Percentiles rank a stretch among this genome's conserved stretches.
Conservation (phyloP, 2,113 vertebrate genomes). For the Melanocharis versteri region DNA sequence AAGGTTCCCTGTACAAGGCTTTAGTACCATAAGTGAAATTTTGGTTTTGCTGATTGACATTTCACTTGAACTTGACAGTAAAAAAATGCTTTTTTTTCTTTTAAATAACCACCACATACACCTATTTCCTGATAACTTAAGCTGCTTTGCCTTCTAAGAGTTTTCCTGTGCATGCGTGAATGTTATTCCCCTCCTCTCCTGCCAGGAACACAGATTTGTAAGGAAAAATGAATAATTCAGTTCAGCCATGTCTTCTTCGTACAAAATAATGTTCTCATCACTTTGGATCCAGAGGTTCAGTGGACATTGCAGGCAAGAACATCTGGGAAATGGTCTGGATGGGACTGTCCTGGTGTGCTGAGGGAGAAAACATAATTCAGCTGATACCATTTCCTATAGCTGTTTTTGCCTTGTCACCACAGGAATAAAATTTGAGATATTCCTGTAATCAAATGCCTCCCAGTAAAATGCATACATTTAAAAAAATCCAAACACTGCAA, state of each 20-base stretch:
- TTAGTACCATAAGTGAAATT: neutral
- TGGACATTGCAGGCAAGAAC: neutral
- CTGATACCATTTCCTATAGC: neutral
- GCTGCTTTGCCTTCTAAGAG: neutral
- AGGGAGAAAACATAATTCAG: neutral
- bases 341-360: neutral
- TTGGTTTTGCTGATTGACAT: neutral
- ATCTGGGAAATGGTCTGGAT: neutral
- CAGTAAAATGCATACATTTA: neutral
- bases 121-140: neutral
- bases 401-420: neutral
- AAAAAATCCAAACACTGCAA: neutral
- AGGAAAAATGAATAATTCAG: neutral
- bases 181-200: neutral
- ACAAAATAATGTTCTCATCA: neutral
- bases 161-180: neutral
- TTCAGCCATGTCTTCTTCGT: neutral
- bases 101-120: neutral
- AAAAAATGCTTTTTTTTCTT: neutral
- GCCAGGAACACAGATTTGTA: neutral
- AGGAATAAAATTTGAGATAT: neutral
- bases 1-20: neutral
- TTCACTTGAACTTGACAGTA: neutral
- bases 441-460: neutral
- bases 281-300: fast-evolving